Evolutionary conservation across 2,797 vertebrate species (phyloP).

Genomic region (Artibeus lituratus): DNA sequence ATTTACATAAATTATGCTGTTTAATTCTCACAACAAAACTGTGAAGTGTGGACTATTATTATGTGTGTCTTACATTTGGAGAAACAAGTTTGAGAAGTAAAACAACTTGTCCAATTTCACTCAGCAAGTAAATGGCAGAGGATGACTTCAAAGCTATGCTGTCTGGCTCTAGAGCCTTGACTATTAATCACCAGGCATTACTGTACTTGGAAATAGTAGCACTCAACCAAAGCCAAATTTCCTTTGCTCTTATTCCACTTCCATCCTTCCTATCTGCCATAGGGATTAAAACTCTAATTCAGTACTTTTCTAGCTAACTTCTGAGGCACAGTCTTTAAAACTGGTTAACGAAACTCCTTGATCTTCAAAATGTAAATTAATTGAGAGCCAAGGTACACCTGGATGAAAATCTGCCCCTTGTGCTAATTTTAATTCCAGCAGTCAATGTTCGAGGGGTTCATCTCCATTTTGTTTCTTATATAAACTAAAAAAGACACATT

Average conservation of each 20-base stretch:
- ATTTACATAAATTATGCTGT: not conserved
- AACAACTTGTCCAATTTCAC: not conserved
- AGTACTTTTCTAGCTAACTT: slow-evolving; percentile 16
- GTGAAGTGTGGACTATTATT: not conserved
- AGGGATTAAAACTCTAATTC: not conserved
- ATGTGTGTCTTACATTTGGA: not conserved
- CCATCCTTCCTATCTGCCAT: not conserved
- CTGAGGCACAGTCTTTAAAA: slow-evolving; percentile 36
- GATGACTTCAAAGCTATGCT: rapidly evolving
- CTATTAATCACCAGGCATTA: not conserved
- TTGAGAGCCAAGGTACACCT: not conserved
- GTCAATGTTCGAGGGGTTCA: not conserved
- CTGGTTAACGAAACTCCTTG: slow-evolving; percentile 45
- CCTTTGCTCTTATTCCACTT: not conserved
- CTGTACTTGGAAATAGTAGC: not conserved
- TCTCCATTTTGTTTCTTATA: slow-evolving; percentile 4
- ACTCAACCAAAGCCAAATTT: not conserved
- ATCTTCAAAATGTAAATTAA: slow-evolving; percentile 65
- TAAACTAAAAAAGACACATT: slow-evolving; percentile 62
- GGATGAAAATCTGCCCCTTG: not conserved
- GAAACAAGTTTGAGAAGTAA: not conserved
- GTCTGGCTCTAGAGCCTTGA: not conserved
- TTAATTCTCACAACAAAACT: not conserved
- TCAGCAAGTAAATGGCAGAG: not conserved
- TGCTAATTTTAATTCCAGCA: slow-evolving; percentile 40